Base-by-base conservation (phyloP, 2,888 invertebrate species). In the Dexiosoma caninum region DNA sequence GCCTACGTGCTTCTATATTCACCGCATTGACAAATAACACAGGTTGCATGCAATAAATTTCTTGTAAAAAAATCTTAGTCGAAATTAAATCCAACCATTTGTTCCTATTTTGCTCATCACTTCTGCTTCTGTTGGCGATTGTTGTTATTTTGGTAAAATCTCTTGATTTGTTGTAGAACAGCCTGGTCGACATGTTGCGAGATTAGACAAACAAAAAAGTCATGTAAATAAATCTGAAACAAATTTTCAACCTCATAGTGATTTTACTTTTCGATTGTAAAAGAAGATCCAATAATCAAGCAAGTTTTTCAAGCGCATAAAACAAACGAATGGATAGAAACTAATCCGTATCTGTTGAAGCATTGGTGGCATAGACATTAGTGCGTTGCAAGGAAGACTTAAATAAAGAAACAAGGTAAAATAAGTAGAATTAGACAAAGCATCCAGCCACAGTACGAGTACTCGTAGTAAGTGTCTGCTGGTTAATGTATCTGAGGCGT, bases 161-260 rank as follows among this genome's bases (percentile, higher is more conserved):
- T 76, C 53, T 10, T 37, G 62, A 70, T 77, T 76, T 76, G 44
- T 77, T 77, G 77, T 70, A 67, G 7, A 77, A 77, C 77, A 77
- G 46, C 55, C 62, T 46, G 40, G 30, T 62, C 30, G 55, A 64
- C 70, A 64, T 70, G 62, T 64, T 70, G 30, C 5, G 5, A 46
- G 77, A 77, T 77, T 77, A 77, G 62, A 60, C 70, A 70, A 70
- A 53, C 14, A 37, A 21, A 49, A 51, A 19, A 30, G 5, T 12
- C 30, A 46, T 69, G 62, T 62, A 62, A 76, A 70, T 77, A 70
- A 77, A 77, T 77, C 44, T 49, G 12, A 60, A 62, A 57, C 55
- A 69, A 55, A 55, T 40, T 55, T 69, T 1, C 37, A 62, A 21
- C 44, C 40, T 55, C 49, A 49, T 42, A 21, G 27, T 6, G 19